phyloP scores from a whole-genome alignment of 2,113 vertebrate genomes.

The Machaerirhynchus nigripectus region DNA sequence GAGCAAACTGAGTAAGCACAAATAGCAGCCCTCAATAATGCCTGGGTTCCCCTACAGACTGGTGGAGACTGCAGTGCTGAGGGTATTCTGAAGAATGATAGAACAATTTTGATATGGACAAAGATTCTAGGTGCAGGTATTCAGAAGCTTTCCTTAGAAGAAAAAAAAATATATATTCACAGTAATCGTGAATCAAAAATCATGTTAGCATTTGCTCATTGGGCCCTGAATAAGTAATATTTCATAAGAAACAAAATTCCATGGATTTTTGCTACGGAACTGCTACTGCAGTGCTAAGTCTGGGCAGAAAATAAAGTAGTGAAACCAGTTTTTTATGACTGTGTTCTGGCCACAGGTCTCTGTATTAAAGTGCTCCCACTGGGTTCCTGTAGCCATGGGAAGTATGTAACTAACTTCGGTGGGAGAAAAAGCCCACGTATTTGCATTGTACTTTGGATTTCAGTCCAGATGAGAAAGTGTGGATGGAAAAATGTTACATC shows the following conservation, averaged over 20 bases:
- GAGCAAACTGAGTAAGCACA: not conserved
- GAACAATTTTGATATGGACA: not conserved
- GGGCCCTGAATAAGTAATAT: not conserved
- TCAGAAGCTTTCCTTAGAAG: not conserved
- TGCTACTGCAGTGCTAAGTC: not conserved
- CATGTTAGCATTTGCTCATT: not conserved
- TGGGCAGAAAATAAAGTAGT: not conserved
- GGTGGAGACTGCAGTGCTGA: not conserved
- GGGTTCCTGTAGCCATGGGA: not conserved
- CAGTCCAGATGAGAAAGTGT: not conserved
- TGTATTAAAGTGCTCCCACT: not conserved
- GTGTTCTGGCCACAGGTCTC: not conserved
- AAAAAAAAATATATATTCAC: not conserved
- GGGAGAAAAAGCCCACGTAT: not conserved
- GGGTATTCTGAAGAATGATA: not conserved
- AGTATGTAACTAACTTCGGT: not conserved
- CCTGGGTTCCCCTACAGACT: not conserved
- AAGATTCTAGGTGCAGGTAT: not conserved
- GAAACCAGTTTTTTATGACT: not conserved
- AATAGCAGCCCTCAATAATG: not conserved
- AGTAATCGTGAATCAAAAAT: not conserved
- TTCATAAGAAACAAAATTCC: not conserved
- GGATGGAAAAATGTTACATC: not conserved
- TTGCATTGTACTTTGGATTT: not conserved
- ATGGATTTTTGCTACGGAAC: not conserved